Percentiles rank a stretch among this genome's conserved stretches.
These are phyloP conservation scores for Gasterosteus aculeatus DNA, from an alignment of 2,113 vertebrate species.

Conservation along the genomic window DNA sequence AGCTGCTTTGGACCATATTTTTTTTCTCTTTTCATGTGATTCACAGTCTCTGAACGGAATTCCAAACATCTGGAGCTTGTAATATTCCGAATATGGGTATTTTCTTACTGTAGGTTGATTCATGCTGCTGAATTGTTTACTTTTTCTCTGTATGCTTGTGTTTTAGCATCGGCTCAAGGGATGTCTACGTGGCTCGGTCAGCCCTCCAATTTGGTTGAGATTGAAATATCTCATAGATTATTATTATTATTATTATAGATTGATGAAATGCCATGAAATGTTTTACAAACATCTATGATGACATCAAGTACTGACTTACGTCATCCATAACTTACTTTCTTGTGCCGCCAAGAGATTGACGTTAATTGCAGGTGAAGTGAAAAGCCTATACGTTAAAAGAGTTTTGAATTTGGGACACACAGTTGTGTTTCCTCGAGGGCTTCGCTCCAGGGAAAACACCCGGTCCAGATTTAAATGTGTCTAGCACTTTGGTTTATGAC, in stretches of 20 bases:
- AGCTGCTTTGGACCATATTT: neutral
- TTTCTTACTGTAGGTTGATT: neutral
- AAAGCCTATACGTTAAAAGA: neutral
- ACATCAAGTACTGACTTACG: neutral
- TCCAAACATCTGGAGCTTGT: neutral
- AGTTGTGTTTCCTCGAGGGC: neutral
- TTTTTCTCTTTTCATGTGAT: neutral
- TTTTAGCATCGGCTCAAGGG: neutral
- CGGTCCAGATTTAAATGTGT: neutral
- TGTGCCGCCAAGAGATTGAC: rapidly evolving
- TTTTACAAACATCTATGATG: neutral
- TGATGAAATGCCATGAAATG: neutral
- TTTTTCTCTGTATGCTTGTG: neutral
- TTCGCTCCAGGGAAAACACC: no score
- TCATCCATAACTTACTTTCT: neutral
- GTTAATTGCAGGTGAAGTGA: neutral
- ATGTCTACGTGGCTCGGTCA: neutral
- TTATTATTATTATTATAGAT: neutral
- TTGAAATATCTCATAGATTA: neutral
- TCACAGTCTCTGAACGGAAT: neutral
- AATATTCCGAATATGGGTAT: neutral
- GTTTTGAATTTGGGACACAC: neutral
- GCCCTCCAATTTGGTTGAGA: neutral
- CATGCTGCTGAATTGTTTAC: neutral
- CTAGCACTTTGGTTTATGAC: neutral